phyloP scores from a whole-genome alignment of 30 jellyfish, hydroid and myxozoan species.

The Aurelia sp. region DNA sequence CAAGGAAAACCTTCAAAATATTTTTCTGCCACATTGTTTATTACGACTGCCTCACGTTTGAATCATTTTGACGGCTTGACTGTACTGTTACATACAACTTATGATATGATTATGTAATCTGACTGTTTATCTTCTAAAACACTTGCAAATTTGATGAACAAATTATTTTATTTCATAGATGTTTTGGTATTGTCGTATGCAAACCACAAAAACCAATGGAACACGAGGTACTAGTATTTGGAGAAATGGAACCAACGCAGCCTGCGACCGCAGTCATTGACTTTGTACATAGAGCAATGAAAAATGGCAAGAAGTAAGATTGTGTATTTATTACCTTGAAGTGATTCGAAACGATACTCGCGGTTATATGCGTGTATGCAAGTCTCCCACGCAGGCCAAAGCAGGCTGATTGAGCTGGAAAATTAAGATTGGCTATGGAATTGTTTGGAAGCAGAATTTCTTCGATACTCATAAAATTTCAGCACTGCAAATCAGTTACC shows the following conservation, averaged over 20 bases:
- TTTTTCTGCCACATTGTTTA: no score
- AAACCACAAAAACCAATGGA: constrained; percentile 81
- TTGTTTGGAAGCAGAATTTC: no score
- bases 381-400: not conserved
- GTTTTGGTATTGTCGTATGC: constrained; percentile 88
- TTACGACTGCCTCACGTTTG: no score
- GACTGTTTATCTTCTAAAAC: no score
- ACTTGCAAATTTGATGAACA: no score
- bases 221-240: constrained; percentile 86
- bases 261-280: constrained; percentile 94
- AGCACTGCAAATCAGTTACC: no score
- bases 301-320: constrained; percentile 52
- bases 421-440: no score
- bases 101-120: no score
- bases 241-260: constrained; percentile 87
- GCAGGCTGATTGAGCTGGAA: not conserved
- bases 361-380: not conserved
- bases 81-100: no score
- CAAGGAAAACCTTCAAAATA: no score
- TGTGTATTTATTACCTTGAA: not conserved
- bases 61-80: no score
- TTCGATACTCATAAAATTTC: no score
- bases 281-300: constrained; percentile 94
- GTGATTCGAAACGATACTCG: not conserved
- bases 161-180: constrained; percentile 12